Conservation (phyloP, 2,797 vertebrate genomes). For the Halcyon chelicuti region DNA sequence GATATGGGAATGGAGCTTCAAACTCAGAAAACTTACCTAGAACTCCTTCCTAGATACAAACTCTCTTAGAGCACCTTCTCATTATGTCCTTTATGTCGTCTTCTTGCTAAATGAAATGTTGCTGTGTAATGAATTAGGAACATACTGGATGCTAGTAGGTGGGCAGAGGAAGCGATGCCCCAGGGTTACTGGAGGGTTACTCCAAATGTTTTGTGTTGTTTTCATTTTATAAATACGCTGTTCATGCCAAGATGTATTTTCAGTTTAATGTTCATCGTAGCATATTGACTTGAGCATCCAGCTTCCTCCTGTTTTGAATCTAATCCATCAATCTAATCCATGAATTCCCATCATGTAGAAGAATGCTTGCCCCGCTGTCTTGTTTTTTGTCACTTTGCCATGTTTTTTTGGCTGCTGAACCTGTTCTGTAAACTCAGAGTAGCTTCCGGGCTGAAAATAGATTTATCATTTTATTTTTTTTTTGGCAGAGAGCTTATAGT, state of each 20-base stretch:
- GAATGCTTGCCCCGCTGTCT: background rate
- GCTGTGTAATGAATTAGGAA: background rate
- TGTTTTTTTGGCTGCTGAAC: slow-evolving; percentile 24
- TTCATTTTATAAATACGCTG: background rate
- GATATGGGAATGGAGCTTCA: background rate
- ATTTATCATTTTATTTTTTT: slow-evolving; percentile 14
- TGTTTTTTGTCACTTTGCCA: background rate
- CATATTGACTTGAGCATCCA: background rate
- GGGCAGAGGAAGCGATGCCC: background rate
- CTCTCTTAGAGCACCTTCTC: background rate
- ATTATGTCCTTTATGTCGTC: background rate
- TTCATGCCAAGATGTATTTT: background rate
- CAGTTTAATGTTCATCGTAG: slow-evolving; percentile 1
- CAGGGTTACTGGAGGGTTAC: background rate
- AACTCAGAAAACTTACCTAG: background rate
- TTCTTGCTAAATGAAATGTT: background rate
- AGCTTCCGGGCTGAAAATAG: background rate
- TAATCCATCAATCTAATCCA: background rate
- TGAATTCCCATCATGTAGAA: background rate
- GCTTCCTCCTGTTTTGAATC: background rate
- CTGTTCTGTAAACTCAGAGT: slow-evolving; percentile 12
- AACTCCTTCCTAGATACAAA: background rate
- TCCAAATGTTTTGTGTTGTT: background rate
- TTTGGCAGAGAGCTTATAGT: background rate
- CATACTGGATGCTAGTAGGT: background rate